A percentile compares a stretch with the other conserved stretches of the same genome.
These are phyloP conservation scores for Drosophila lowei DNA, from an alignment of 1,140 invertebrate genomes.

Conservation along the genomic window DNA sequence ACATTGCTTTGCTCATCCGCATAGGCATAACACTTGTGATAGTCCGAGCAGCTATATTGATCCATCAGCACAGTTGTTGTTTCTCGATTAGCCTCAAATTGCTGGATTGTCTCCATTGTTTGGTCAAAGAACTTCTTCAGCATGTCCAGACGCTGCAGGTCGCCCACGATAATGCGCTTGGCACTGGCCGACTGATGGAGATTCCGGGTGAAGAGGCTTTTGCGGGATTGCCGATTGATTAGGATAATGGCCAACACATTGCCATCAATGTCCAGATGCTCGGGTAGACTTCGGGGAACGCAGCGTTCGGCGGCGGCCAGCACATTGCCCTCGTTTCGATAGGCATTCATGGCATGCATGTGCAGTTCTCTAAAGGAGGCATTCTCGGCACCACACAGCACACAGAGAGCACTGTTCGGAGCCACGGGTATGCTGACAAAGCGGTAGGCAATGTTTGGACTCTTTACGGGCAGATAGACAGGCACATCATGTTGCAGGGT, in stretches of 20 bases:
- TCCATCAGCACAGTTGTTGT: conserved; percentile 44
- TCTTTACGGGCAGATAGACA: conserved; percentile 90
- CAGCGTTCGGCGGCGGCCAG: conserved; percentile 64
- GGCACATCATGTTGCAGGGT: conserved; percentile 88
- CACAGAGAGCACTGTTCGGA: conserved; percentile 58
- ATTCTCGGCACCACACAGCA: conserved; percentile 72
- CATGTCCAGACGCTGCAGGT: conserved; percentile 68
- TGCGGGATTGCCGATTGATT: conserved; percentile 54
- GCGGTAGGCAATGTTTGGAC: conserved; percentile 85
- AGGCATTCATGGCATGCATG: conserved; percentile 60
- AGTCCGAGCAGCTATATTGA: conserved; percentile 76
- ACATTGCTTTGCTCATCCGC: conserved; percentile 64
- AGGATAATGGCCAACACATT: conserved; percentile 72
- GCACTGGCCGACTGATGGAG: conserved; percentile 61
- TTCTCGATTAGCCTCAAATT: conserved; percentile 33
- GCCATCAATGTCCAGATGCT: conserved; percentile 68
- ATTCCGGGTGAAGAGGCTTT: conserved; percentile 69
- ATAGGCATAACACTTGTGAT: conserved; percentile 73
- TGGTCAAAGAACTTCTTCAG: conserved; percentile 74
- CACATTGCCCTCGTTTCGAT: conserved; percentile 55
- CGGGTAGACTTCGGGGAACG: conserved; percentile 66
- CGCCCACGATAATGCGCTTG: conserved; percentile 69
- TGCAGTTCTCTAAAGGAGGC: conserved; percentile 67
- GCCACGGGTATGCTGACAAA: conserved; percentile 74
- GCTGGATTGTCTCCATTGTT: conserved; percentile 59